Evolutionary conservation across 2,888 invertebrate species (phyloP).

Genomic region (Heliconius erato): DNA sequence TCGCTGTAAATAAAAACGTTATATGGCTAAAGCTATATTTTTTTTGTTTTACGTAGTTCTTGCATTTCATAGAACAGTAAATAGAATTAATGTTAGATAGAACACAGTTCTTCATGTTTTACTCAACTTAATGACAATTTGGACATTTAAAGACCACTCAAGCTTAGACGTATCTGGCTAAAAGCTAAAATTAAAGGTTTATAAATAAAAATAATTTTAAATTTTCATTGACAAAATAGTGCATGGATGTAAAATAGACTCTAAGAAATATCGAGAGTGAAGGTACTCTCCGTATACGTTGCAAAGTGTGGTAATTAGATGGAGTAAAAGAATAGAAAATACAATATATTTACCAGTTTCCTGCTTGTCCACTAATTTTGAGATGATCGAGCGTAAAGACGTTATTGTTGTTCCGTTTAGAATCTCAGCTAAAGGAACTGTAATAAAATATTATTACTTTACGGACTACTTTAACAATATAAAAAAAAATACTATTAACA

Average conservation of each 20-base stretch:
- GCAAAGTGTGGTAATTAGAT: neutral
- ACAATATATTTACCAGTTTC: conserved; percentile 70
- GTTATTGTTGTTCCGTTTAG: conserved; percentile 78
- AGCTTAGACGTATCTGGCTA: no score
- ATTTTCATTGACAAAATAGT: no score
- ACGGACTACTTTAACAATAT: neutral
- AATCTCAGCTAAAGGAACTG: conserved; percentile 77
- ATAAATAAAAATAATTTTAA: no score
- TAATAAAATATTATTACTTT: neutral
- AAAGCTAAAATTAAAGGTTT: no score
- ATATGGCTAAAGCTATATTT: neutral
- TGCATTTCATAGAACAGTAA: no score
- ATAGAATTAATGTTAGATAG: no score
- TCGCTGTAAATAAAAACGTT: conserved; percentile 65
- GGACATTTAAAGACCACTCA: no score
- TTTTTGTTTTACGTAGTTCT: neutral
- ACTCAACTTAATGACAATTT: no score
- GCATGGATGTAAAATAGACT: no score
- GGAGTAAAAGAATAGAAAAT: neutral
- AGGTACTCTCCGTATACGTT: no score
- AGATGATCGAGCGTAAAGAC: conserved; percentile 78
- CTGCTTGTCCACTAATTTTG: conserved; percentile 79
- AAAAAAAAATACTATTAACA: neutral
- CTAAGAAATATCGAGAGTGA: no score
- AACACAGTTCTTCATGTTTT: no score